Base-by-base conservation (phyloP, 2,888 invertebrate species). In the Hydropsyche betteni region DNA sequence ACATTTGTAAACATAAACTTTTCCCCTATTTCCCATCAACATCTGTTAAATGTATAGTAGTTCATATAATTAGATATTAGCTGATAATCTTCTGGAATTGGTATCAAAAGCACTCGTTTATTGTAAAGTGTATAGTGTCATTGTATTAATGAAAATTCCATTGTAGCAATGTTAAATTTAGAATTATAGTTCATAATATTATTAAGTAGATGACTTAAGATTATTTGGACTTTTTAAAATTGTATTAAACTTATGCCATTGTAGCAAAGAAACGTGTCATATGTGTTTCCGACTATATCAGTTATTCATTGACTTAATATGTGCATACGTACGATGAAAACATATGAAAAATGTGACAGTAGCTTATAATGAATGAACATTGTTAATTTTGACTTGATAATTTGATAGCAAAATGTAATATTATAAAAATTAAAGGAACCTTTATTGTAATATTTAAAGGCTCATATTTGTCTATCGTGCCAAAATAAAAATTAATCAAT, bases 381-480 rank as follows among this genome's bases (percentile, higher is more conserved):
- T 75, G 75, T 76, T 78, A 74, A 72, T 76, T 73, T 79, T 76
- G 79, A 79, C 79, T 77, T 76, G 79, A 79, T 79, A 76, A 69
- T 78, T 69, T 75, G 69, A 74, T 78, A 77, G 78, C 8, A 75
- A 77, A 76, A 70, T 69, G 74, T 74, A 71, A 75, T 74, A 61
- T 74, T 72, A 70, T 74, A 69, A 58, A 55, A 69, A 68, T 73
- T 76, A 76, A 74, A 75, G 74, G 77, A 77, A 76, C 77, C 64
- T 73, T 78, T 69, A 77, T 69, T 78, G 77, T 79, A 79, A 79
- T 76, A 78, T 77, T 78, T 78, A 75, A 79, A 77, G 77, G 79
- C 79, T 77, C 79, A 79, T 79, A 74, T 75, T 79, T 79, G 79
- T 79, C 79, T 79, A 79, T 79, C 75, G 79, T 79, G 79, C 79